Evolutionary conservation across 2,888 invertebrate species (phyloP).

Genomic region (Synanthedon myopaeformis): DNA sequence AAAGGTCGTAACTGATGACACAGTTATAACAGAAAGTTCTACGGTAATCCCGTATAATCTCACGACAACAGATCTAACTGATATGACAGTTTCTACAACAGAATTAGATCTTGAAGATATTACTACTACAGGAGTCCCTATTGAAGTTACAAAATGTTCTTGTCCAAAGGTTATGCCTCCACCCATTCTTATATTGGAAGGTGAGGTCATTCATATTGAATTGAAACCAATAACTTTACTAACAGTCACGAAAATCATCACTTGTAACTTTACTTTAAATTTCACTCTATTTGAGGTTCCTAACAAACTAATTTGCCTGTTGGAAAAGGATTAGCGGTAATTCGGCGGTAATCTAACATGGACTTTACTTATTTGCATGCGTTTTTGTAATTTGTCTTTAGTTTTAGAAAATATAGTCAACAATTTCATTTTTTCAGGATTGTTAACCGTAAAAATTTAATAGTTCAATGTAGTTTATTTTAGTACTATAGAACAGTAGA

Average conservation of each 20-base stretch:
- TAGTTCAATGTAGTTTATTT: not conserved
- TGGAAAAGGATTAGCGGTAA: constrained; percentile 9
- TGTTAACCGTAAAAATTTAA: not conserved
- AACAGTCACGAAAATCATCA: constrained; percentile 47
- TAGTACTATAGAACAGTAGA: not conserved
- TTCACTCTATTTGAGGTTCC: constrained; percentile 14
- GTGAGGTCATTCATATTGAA: constrained; percentile 70
- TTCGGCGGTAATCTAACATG: constrained; percentile 9
- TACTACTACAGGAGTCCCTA: constrained; percentile 19
- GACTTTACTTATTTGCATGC: constrained; percentile 28
- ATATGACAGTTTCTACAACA: constrained; percentile 26
- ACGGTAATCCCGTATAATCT: constrained; percentile 9
- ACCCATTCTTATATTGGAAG: constrained; percentile 88
- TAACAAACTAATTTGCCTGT: constrained; percentile 53
- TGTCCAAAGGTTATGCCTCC: constrained; percentile 65
- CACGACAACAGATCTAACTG: constrained; percentile 15
- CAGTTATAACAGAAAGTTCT: constrained; percentile 12
- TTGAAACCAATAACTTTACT: constrained; percentile 49
- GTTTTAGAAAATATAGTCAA: not conserved
- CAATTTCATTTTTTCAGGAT: not conserved
- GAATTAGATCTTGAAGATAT: constrained; percentile 13
- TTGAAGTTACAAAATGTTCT: constrained; percentile 35
- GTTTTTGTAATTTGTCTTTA: constrained; percentile 8
- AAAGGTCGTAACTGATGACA: constrained; percentile 9
- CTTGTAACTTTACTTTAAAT: constrained; percentile 23